Conservation (phyloP, 2,888 invertebrate genomes). For the Clunio marinus region DNA sequence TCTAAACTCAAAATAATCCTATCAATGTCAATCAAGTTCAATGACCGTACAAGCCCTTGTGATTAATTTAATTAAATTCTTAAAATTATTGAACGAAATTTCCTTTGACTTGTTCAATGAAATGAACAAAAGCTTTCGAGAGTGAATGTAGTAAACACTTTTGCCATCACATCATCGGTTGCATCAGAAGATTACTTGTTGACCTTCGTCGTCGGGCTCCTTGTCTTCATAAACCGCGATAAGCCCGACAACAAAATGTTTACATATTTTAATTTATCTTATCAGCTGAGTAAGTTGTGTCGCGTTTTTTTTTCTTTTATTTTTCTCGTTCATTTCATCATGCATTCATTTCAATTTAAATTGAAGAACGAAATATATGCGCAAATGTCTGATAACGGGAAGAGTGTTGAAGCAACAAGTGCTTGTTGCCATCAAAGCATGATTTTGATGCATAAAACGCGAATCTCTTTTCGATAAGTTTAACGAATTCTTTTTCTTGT, state of each 20-base stretch:
- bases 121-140: constrained; percentile 1
- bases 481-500: too few species aligned
- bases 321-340: not conserved
- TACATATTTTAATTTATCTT: too few species aligned
- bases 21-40: not conserved
- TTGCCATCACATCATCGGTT: constrained; percentile 2
- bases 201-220: constrained; percentile 10
- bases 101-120: not conserved
- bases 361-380: not conserved
- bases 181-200: constrained; percentile 16
- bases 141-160: not conserved
- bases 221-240: not conserved
- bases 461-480: too few species aligned
- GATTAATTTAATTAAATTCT: too few species aligned
- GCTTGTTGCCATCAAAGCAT: too few species aligned
- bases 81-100: too few species aligned
- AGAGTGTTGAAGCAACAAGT: not conserved
- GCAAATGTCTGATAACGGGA: not conserved
- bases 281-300: not conserved
- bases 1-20: not conserved
- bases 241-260: not conserved
- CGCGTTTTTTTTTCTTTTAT: too few species aligned
- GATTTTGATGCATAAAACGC: too few species aligned
- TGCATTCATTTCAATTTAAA: not conserved
- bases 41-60: not conserved